Conservation (phyloP, 2,797 vertebrate species). For the Iguana delicatissima region DNA sequence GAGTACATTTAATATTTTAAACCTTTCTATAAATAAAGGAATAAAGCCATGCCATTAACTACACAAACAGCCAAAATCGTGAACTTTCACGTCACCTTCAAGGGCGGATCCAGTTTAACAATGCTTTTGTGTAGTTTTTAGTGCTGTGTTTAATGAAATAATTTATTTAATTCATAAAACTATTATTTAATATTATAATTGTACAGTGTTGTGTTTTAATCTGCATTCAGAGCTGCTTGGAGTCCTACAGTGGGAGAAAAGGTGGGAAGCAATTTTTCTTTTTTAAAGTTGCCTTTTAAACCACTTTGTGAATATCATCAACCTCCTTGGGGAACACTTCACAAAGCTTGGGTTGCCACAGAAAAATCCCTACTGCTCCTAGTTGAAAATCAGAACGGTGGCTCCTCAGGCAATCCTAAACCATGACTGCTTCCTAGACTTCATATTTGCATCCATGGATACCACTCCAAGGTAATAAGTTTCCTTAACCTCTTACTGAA, state of each 20-base stretch:
- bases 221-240: too few relatives aligned
- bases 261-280: too few relatives aligned
- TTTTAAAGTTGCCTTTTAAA: neutral
- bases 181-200: too few relatives aligned
- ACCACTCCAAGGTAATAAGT: neutral
- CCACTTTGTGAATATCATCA: neutral
- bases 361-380: neutral
- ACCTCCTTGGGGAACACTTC: neutral
- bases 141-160: too few relatives aligned
- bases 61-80: neutral
- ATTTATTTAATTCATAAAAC: too few relatives aligned
- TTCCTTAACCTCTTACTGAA: neutral
- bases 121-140: too few relatives aligned
- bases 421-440: neutral
- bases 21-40: neutral
- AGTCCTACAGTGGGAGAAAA: too few relatives aligned
- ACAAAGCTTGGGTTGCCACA: too few relatives aligned
- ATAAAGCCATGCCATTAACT: neutral
- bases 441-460: too few relatives aligned
- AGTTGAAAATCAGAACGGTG: neutral
- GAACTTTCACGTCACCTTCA: neutral
- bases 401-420: too few relatives aligned
- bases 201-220: too few relatives aligned
- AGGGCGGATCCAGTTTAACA: neutral
- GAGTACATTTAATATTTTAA: neutral